Evolutionary conservation across 2,797 vertebrate species (phyloP).

Genomic region (Typhlichthys subterraneus): DNA sequence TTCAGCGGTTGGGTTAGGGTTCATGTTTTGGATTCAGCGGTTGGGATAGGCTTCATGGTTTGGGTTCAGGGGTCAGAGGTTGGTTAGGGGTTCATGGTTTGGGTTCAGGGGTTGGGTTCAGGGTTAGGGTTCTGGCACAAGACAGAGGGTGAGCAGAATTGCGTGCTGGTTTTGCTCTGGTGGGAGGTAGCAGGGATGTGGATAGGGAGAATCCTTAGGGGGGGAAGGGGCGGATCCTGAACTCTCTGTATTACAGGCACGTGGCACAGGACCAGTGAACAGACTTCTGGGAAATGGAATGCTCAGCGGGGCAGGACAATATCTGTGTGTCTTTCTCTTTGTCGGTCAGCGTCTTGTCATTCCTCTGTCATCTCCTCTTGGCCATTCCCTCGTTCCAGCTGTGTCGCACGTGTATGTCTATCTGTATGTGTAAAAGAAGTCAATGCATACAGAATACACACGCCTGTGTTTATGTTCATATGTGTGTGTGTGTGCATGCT

Average conservation of each 20-base stretch:
- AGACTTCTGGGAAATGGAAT: constrained; percentile 56
- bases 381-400: constrained; percentile 62
- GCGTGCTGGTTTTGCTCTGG: constrained; percentile 67
- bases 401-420: constrained; percentile 50
- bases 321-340: constrained; percentile 50
- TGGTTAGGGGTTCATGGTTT: no score
- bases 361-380: constrained; percentile 62
- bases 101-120: constrained; percentile 33
- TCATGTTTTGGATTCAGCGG: no score
- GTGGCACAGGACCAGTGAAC: constrained; percentile 51
- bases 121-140: constrained; percentile 49
- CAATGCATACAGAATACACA: constrained; percentile 56
- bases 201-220: constrained; percentile 34
- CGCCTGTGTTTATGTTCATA: constrained; percentile 28
- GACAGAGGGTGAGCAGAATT: constrained; percentile 66
- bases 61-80: no score
- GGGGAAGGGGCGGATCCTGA: constrained; percentile 58
- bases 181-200: constrained; percentile 24
- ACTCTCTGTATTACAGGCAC: constrained; percentile 62
- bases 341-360: constrained; percentile 63
- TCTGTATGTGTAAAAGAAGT: constrained; percentile 61
- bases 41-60: no score
- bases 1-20: no score
- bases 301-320: constrained; percentile 39
- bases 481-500: constrained; percentile 13